Conservation (phyloP, 2,888 invertebrate genomes). For the Stenoptilia bipunctidactyla region DNA sequence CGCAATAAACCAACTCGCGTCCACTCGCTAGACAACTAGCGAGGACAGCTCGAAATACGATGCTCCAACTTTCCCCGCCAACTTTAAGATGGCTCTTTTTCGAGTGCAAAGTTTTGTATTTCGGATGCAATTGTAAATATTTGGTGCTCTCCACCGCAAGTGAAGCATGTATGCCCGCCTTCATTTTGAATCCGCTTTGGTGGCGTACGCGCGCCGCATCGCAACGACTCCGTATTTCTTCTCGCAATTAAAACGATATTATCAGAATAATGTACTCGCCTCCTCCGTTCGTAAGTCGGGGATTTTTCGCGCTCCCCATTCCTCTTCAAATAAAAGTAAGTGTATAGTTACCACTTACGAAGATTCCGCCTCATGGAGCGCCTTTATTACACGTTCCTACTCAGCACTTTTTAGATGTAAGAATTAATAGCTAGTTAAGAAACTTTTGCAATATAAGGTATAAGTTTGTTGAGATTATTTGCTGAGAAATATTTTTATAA, state of each 20-base stretch:
- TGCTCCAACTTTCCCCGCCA: constrained; percentile 28
- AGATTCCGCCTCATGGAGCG: constrained; percentile 1
- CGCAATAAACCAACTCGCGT: constrained; percentile 39
- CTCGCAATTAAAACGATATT: constrained; percentile 58
- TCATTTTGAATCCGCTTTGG: constrained; percentile 37
- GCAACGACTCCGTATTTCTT: constrained; percentile 38
- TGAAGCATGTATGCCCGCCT: constrained; percentile 39
- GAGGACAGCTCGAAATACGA: constrained; percentile 42
- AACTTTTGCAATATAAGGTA: not conserved
- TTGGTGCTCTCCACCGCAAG: constrained; percentile 48
- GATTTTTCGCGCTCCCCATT: constrained; percentile 1
- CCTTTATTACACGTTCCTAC: constrained; percentile 1
- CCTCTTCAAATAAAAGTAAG: constrained; percentile 1
- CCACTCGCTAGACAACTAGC: constrained; percentile 43
- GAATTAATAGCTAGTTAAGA: constrained; percentile 1
- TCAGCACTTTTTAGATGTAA: constrained; percentile 1
- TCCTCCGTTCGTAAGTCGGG: constrained; percentile 14
- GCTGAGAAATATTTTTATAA: not conserved
- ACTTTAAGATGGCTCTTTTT: constrained; percentile 40
- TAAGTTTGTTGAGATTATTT: not conserved
- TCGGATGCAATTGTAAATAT: constrained; percentile 52
- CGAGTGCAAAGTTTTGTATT: constrained; percentile 50
- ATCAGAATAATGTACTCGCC: constrained; percentile 41
- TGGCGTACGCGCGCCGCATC: constrained; percentile 35
- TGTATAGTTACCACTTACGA: constrained; percentile 1